Evolutionary conservation across 92 coral and sea anemone genomes (phyloP).

Genomic region (Paragorgia papillata): DNA sequence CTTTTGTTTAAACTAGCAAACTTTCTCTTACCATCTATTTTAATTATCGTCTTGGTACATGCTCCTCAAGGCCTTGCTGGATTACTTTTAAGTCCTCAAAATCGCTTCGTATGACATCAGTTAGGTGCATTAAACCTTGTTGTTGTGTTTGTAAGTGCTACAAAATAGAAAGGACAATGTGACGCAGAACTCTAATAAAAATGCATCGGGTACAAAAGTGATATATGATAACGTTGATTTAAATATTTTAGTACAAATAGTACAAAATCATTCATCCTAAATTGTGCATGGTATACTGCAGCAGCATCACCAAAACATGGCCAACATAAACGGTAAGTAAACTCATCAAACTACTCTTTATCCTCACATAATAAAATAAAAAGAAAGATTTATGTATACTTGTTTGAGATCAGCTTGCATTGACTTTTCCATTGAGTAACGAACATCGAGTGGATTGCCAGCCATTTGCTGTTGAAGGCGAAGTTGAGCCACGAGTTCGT

Average conservation of each 20-base stretch:
- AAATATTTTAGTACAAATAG: too few species aligned
- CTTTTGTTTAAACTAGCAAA: too few species aligned
- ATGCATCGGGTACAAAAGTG: too few species aligned
- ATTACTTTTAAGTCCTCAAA: constrained; percentile 85
- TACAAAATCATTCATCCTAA: too few species aligned
- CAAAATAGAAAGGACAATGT: constrained; percentile 10
- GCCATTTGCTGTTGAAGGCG: constrained; percentile 82
- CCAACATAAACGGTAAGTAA: too few species aligned
- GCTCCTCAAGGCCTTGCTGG: constrained; percentile 93
- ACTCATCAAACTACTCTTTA: too few species aligned
- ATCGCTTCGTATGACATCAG: constrained; percentile 87
- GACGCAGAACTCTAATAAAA: neutral
- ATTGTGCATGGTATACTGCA: too few species aligned
- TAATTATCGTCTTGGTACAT: constrained; percentile 55
- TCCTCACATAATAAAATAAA: too few species aligned
- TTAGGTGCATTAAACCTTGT: constrained; percentile 91
- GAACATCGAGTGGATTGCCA: constrained; percentile 73
- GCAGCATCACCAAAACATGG: too few species aligned
- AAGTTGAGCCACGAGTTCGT: constrained; percentile 83
- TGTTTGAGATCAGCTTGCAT: constrained; percentile 81
- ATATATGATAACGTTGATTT: too few species aligned
- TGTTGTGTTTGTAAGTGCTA: constrained; percentile 98
- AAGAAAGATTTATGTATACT: too few species aligned
- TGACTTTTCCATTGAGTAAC: constrained; percentile 76
- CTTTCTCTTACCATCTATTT: too few species aligned